Evolutionary conservation across 2,113 vertebrate genomes (phyloP).

Genomic region (Neopipo cinnamomea): DNA sequence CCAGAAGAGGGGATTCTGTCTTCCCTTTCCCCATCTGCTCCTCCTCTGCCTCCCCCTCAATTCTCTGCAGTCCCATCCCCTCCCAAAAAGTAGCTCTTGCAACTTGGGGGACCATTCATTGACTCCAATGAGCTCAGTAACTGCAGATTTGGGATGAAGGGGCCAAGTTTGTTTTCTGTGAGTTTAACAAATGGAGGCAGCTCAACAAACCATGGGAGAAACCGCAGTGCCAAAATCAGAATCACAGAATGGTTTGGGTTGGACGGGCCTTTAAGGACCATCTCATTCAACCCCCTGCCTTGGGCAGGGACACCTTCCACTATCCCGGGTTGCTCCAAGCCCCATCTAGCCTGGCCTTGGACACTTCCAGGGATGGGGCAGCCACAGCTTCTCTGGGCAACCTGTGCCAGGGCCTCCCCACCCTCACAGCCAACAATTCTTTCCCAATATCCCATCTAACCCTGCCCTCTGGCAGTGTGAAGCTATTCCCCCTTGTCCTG

Average conservation of each 20-base stretch:
- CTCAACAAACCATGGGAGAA: not conserved
- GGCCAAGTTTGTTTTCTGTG: not conserved
- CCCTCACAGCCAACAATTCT: accelerated
- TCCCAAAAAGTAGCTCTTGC: not conserved
- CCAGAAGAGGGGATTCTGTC: not conserved
- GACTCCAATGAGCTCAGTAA: not conserved
- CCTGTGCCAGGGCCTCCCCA: accelerated
- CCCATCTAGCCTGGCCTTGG: not conserved
- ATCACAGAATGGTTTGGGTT: not conserved
- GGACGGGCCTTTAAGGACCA: not conserved
- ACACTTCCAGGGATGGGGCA: not conserved
- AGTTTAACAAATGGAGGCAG: not conserved
- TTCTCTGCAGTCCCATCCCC: not conserved
- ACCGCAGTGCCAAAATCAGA: not conserved
- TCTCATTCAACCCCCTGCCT: not conserved
- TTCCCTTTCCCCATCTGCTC: not conserved
- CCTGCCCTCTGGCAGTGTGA: not conserved
- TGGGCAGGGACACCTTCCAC: not conserved
- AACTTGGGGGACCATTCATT: not conserved
- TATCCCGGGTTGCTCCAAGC: not conserved
- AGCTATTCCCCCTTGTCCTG: not conserved
- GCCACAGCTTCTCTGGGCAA: not conserved
- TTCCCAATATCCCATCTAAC: accelerated
- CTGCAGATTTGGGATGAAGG: not conserved
- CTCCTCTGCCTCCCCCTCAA: not conserved